These are phyloP conservation scores for Trichopoda pennipes DNA, from an alignment of 2,888 invertebrate genomes.

Conservation along the genomic window DNA sequence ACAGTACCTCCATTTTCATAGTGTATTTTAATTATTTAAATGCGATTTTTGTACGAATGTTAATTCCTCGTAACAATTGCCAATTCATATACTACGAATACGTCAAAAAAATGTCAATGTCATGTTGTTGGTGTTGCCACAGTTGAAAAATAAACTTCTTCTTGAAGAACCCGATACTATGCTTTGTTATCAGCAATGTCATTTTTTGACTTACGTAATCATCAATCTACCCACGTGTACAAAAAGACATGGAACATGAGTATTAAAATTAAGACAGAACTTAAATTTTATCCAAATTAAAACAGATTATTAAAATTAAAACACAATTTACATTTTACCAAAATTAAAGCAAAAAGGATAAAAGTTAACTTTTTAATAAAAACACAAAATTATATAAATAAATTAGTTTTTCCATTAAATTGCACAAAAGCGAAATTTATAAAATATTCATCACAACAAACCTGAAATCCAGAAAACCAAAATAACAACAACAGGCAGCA, in stretches of 20 bases:
- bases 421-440: slow-evolving; percentile 65
- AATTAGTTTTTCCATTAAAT: slow-evolving; percentile 69
- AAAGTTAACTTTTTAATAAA: slow-evolving; percentile 33
- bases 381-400: slow-evolving; percentile 53
- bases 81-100: too few relatives aligned
- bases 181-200: neutral
- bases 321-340: slow-evolving; percentile 29
- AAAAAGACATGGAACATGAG: neutral
- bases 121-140: too few relatives aligned
- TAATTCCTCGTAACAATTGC: too few relatives aligned
- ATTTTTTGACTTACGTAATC: neutral
- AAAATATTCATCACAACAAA: slow-evolving; percentile 41
- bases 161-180: too few relatives aligned
- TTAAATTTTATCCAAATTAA: slow-evolving; percentile 26
- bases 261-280: slow-evolving; percentile 36
- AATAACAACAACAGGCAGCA: slow-evolving; percentile 61
- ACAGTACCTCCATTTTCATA: too few relatives aligned
- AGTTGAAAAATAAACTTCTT: too few relatives aligned
- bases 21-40: too few relatives aligned
- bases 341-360: slow-evolving; percentile 17
- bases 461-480: slow-evolving; percentile 50
- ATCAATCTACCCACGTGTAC: neutral
- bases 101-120: too few relatives aligned
- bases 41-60: too few relatives aligned
- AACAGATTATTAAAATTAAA: slow-evolving; percentile 23